Conservation (phyloP, 2,888 invertebrate genomes). For the Torymus texanus region DNA sequence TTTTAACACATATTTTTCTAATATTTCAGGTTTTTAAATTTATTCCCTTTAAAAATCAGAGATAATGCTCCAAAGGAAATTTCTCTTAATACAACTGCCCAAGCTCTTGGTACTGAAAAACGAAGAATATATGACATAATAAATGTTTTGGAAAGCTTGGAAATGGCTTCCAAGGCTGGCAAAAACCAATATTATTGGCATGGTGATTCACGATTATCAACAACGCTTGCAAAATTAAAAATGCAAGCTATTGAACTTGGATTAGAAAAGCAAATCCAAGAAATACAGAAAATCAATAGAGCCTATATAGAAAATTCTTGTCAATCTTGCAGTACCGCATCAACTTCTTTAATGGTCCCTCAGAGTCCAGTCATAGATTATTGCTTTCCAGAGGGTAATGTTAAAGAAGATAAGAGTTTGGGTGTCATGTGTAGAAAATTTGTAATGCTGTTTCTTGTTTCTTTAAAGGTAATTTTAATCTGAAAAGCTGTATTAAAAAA, state of each 20-base stretch:
- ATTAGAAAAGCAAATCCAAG: constrained; percentile 77
- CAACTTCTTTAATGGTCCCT: constrained; percentile 55
- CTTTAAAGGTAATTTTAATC: constrained; percentile 76
- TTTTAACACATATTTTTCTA: background rate
- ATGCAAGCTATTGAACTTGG: constrained; percentile 78
- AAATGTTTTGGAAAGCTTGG: constrained; percentile 84
- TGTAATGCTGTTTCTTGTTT: constrained; percentile 83
- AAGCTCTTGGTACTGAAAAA: constrained; percentile 80
- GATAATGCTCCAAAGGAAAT: constrained; percentile 76
- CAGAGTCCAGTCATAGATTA: constrained; percentile 60
- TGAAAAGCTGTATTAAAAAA: background rate
- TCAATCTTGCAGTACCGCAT: constrained; percentile 54
- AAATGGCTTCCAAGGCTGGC: constrained; percentile 81
- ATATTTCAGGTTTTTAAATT: constrained; percentile 77
- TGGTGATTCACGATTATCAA: constrained; percentile 79
- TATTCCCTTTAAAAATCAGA: constrained; percentile 78
- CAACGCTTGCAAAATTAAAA: constrained; percentile 80
- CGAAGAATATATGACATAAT: constrained; percentile 85
- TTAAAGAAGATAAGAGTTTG: constrained; percentile 81
- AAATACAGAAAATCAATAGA: constrained; percentile 63
- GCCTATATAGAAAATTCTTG: constrained; percentile 61
- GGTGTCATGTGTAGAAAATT: constrained; percentile 84
- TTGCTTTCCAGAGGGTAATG: constrained; percentile 67
- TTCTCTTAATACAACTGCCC: constrained; percentile 81
- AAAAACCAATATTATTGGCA: constrained; percentile 85